phyloP scores from a whole-genome alignment of 2,888 invertebrate genomes.

The Oscheius sp. region DNA sequence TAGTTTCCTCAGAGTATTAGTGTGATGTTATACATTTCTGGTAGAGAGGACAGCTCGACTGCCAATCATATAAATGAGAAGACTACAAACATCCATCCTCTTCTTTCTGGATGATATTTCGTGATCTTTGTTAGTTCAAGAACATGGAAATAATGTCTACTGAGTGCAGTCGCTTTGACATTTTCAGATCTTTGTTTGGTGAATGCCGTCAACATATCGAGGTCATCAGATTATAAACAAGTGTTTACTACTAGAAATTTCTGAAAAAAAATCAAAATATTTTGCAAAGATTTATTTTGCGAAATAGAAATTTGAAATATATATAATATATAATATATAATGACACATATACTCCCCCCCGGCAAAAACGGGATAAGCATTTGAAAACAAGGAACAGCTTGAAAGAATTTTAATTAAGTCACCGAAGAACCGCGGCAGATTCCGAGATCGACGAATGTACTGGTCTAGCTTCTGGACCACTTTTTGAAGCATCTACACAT shows the following conservation, averaged over 20 bases:
- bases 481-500: background rate
- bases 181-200: too few species aligned
- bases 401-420: constrained; percentile 19
- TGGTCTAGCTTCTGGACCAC: constrained; percentile 14
- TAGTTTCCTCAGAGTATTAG: too few species aligned
- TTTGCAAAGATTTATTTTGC: constrained; percentile 4
- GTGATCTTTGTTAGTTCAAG: too few species aligned
- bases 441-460: constrained; percentile 15
- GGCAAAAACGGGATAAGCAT: constrained; percentile 4
- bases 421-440: constrained; percentile 18
- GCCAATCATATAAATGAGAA: too few species aligned
- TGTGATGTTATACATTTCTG: too few species aligned
- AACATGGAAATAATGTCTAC: too few species aligned
- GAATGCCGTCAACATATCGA: too few species aligned
- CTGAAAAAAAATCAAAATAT: background rate
- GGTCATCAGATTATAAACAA: background rate
- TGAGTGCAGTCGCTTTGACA: too few species aligned
- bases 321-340: background rate
- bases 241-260: background rate
- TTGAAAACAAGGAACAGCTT: constrained; percentile 14
- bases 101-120: too few species aligned
- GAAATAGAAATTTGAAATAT: constrained; percentile 18
- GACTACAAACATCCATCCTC: too few species aligned
- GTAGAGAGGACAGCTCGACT: too few species aligned
- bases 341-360: constrained; percentile 6